Evolutionary conservation across 2,113 vertebrate genomes (phyloP).

Genomic region (Cryptoleucopteryx plumbea): DNA sequence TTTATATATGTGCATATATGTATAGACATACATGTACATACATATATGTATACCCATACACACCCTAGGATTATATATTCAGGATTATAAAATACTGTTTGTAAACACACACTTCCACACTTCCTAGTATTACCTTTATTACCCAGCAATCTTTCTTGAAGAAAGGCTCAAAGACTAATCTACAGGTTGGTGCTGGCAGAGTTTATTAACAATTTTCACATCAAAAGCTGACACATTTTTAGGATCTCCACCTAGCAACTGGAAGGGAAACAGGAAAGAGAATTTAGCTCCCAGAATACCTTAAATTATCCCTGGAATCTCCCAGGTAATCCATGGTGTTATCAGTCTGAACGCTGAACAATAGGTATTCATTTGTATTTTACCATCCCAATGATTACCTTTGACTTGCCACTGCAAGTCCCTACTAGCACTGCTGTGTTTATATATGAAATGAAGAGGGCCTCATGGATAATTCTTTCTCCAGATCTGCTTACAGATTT

Average conservation of each 20-base stretch:
- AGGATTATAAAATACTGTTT: not conserved
- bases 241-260: not conserved
- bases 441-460: not conserved
- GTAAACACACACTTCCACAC: not conserved
- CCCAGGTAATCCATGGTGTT: not conserved
- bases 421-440: not conserved
- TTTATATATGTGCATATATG: not conserved
- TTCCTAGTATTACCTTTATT: not conserved
- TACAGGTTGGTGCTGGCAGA: not conserved
- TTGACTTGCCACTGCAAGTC: not conserved
- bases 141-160: not conserved
- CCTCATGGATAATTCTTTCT: not conserved
- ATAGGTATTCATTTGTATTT: not conserved
- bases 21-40: not conserved
- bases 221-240: not conserved
- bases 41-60: not conserved
- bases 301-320: not conserved
- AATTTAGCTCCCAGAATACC: not conserved
- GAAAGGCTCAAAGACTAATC: not conserved
- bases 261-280: not conserved
- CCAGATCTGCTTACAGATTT: not conserved
- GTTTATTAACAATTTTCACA: not conserved
- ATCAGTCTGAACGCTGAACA: not conserved
- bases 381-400: not conserved
- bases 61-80: not conserved